Percentiles rank a stretch among this genome's conserved stretches.
Evolutionary conservation across 2,797 vertebrate genomes (phyloP).

Genomic region (Acrocephalus scirpaceus): DNA sequence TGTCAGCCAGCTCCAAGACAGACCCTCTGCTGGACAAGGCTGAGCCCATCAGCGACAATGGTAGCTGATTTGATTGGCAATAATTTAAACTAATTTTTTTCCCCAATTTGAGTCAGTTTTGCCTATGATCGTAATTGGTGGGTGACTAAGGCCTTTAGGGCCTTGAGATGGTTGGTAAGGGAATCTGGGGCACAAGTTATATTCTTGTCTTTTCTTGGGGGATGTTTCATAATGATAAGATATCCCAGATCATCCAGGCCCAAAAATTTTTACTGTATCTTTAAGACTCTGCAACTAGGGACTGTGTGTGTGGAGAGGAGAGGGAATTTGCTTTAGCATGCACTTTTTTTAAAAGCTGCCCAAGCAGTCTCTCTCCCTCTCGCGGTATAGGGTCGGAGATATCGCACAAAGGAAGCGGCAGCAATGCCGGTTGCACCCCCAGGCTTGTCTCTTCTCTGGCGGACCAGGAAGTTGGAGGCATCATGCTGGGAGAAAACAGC

Average conservation of each 20-base stretch:
- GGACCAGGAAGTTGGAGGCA: not conserved
- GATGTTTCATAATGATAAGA: not conserved
- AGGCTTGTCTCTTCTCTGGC: not conserved
- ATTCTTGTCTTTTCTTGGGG: not conserved
- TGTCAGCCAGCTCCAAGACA: not conserved
- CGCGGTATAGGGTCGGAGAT: fast-evolving
- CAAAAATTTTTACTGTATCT: not conserved
- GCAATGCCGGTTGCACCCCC: not conserved
- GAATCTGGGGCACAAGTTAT: not conserved
- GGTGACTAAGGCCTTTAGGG: not conserved
- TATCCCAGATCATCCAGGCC: not conserved
- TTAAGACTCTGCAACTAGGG: not conserved
- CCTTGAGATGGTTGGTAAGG: not conserved
- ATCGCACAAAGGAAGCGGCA: not conserved
- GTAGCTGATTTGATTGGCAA: not conserved
- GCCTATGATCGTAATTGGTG: not conserved
- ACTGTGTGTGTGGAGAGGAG: not conserved
- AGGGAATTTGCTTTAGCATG: not conserved
- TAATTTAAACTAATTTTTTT: not conserved
- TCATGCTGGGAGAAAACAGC: not conserved
- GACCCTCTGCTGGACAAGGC: not conserved
- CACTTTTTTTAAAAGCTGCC: not conserved
- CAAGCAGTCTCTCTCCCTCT: not conserved
- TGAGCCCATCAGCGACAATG: not conserved
- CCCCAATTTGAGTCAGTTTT: not conserved